Conservation (phyloP, 2,113 vertebrate genomes). For the Bostrychus sinensis region DNA sequence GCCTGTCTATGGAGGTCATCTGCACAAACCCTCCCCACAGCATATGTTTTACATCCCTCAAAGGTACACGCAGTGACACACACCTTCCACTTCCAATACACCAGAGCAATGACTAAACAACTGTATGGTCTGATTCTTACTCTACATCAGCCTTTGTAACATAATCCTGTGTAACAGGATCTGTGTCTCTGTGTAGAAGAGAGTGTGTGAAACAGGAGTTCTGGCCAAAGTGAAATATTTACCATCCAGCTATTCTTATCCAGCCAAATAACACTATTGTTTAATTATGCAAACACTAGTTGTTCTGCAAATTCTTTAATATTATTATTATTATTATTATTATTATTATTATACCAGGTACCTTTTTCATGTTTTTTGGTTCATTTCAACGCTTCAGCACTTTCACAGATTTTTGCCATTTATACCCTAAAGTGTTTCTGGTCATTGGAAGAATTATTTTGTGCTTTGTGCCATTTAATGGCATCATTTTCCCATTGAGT, state of each 20-base stretch:
- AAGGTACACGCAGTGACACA: constrained; percentile 77
- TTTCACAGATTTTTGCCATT: too few relatives aligned
- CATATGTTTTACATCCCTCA: constrained; percentile 99
- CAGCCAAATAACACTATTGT: background rate
- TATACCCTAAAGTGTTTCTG: too few relatives aligned
- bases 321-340: too few relatives aligned
- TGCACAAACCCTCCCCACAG: constrained; percentile 92
- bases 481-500: too few relatives aligned
- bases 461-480: too few relatives aligned
- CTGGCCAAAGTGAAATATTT: constrained; percentile 69
- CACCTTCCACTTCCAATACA: background rate
- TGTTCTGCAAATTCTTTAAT: too few relatives aligned
- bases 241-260: constrained; percentile 21
- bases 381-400: too few relatives aligned
- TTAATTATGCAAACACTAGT: background rate
- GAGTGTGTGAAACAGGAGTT: constrained; percentile 61
- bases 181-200: constrained; percentile 39
- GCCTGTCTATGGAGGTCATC: constrained; percentile 93
- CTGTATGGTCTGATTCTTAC: constrained; percentile 2
- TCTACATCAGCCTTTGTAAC: constrained; percentile 29
- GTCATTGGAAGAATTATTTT: too few relatives aligned
- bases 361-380: too few relatives aligned
- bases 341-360: too few relatives aligned
- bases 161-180: constrained; percentile 52
- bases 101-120: constrained; percentile 2